A percentile compares a stretch with the other conserved stretches of the same genome.
Conservation (phyloP, 1,140 invertebrate genomes). For the Charaxes varanes region DNA sequence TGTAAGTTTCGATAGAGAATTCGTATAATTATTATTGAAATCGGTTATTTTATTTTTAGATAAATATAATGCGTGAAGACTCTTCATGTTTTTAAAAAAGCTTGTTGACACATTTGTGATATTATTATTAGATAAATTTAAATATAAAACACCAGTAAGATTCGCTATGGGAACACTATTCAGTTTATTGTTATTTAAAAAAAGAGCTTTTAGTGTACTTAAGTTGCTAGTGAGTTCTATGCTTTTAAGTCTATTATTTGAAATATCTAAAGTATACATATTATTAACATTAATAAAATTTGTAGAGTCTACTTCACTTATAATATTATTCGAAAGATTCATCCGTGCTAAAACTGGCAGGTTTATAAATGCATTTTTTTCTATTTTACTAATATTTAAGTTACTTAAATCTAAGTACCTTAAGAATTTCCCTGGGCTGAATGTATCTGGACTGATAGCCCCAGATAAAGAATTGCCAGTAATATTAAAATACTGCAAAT, state of each 20-base stretch:
- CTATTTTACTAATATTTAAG: constrained; percentile 40
- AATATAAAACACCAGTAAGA: constrained; percentile 27
- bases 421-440: constrained; percentile 42
- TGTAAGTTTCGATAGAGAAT: constrained; percentile 31
- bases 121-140: constrained; percentile 44
- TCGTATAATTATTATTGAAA: constrained; percentile 44
- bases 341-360: constrained; percentile 39
- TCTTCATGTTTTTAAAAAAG: constrained; percentile 22
- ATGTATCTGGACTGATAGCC: constrained; percentile 28
- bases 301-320: constrained; percentile 32
- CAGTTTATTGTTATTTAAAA: constrained; percentile 45
- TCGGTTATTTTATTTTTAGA: constrained; percentile 36
- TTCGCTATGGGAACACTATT: constrained; percentile 27
- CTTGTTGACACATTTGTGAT: constrained; percentile 25
- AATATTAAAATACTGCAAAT: constrained; percentile 48
- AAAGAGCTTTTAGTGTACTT: constrained; percentile 35
- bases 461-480: constrained; percentile 36
- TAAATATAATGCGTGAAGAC: constrained; percentile 33
- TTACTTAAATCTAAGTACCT: constrained; percentile 45
- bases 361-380: constrained; percentile 38
- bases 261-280: constrained; percentile 51
- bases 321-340: constrained; percentile 49
- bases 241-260: constrained; percentile 32
- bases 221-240: constrained; percentile 29
- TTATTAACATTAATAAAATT: constrained; percentile 42